Percentiles rank a stretch among this genome's conserved stretches.
phyloP scores from a whole-genome alignment of 2,888 invertebrate species.

The Exephanes ischioxanthus region DNA sequence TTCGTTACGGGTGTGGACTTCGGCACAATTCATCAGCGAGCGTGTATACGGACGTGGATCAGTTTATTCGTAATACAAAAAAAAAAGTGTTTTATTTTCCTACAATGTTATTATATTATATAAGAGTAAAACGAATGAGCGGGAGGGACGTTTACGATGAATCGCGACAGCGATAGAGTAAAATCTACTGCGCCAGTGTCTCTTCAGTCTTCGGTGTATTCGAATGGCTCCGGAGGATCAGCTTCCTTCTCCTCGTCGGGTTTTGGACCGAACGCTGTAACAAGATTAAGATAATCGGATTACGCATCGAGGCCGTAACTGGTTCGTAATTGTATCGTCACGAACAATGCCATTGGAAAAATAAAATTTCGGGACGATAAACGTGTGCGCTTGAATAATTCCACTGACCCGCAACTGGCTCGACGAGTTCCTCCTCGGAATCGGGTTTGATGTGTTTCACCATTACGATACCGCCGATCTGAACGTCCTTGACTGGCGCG shows the following conservation, averaged over 20 bases:
- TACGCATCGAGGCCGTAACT: neutral
- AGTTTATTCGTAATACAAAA: conserved; percentile 63
- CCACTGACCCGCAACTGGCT: conserved; percentile 91
- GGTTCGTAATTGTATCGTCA: neutral
- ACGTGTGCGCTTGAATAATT: conserved; percentile 4
- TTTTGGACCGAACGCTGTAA: conserved; percentile 92
- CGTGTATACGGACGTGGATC: conserved; percentile 23
- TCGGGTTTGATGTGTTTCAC: conserved; percentile 93
- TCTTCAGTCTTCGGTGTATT: conserved; percentile 94
- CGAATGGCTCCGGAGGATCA: conserved; percentile 98
- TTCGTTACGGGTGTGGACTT: too few species aligned
- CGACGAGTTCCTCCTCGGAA: conserved; percentile 94
- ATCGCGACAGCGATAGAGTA: conserved; percentile 33
- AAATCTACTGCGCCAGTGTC: neutral
- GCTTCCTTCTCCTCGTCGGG: conserved; percentile 98
- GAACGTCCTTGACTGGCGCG: conserved; percentile 95
- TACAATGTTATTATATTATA: conserved; percentile 36
- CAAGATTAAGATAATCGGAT: conserved; percentile 6
- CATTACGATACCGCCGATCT: conserved; percentile 98
- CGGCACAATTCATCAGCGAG: neutral
- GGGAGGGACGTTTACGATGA: conserved; percentile 34
- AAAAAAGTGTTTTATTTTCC: conserved; percentile 49
- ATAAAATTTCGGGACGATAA: neutral
- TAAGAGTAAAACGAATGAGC: conserved; percentile 23
- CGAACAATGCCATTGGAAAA: neutral